These are phyloP conservation scores for Pharmacophagus antenor DNA, from an alignment of 2,888 invertebrate genomes.

Conservation along the genomic window DNA sequence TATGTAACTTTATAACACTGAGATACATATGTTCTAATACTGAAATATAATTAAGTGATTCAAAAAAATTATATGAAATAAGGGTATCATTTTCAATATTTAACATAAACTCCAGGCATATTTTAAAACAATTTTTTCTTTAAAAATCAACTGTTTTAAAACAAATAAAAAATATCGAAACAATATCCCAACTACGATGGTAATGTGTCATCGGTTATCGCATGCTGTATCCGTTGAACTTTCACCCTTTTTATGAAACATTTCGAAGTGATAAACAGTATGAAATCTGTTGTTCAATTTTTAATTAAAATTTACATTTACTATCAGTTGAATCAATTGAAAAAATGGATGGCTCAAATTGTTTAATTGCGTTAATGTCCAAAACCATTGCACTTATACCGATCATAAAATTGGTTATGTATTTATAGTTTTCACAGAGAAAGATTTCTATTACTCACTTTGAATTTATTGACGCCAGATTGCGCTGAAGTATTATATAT, in stretches of 20 bases:
- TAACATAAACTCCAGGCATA: too few species aligned
- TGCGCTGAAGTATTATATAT: not conserved
- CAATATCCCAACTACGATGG: not conserved
- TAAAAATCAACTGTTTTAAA: too few species aligned
- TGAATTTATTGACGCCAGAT: not conserved
- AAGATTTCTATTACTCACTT: not conserved
- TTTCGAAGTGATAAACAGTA: conserved; percentile 21
- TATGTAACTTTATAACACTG: not conserved
- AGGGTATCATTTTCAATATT: not conserved
- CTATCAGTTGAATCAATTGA: too few species aligned
- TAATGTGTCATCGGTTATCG: not conserved
- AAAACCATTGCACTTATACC: not conserved
- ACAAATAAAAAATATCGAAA: not conserved
- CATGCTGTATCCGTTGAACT: conserved; percentile 27
- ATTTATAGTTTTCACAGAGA: not conserved
- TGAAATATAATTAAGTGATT: not conserved
- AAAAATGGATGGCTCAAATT: not conserved
- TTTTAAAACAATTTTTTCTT: too few species aligned
- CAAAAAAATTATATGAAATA: not conserved
- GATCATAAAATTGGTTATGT: not conserved
- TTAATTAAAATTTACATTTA: too few species aligned
- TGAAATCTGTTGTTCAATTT: not conserved
- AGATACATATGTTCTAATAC: not conserved
- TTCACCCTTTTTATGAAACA: conserved; percentile 26
- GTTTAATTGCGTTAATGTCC: not conserved